Evolutionary conservation across 2,888 invertebrate genomes (phyloP).

Genomic region (Troides aeacus): DNA sequence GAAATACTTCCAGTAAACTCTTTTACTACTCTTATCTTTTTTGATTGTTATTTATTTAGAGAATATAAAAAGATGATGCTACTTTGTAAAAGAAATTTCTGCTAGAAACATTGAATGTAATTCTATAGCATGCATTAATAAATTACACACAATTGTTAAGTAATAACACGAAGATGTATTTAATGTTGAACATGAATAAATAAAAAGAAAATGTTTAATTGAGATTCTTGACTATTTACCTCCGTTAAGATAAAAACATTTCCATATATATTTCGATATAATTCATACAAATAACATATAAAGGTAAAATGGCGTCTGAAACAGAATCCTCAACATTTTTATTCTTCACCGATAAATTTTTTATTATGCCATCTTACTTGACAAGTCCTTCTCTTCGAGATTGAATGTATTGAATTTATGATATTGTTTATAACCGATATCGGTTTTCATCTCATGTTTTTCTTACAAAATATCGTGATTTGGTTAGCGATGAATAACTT

Average conservation of each 20-base stretch:
- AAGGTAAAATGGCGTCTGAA: conserved; percentile 1
- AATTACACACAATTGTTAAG: no score
- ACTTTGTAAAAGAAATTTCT: no score
- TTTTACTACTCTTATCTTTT: no score
- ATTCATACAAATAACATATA: background rate
- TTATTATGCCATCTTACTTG: conserved; percentile 19
- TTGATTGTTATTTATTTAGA: no score
- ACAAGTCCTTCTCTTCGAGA: conserved; percentile 12
- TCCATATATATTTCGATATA: background rate
- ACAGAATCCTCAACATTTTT: conserved; percentile 14
- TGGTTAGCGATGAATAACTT: background rate
- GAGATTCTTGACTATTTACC: no score
- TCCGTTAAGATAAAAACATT: background rate
- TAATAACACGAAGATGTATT: no score
- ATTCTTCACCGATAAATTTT: conserved; percentile 8
- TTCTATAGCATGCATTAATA: no score
- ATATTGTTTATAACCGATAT: background rate
- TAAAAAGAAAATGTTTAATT: no score
- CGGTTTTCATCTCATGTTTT: background rate
- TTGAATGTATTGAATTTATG: conserved; percentile 17
- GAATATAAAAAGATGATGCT: no score
- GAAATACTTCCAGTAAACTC: no score
- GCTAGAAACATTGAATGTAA: no score
- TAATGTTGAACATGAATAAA: no score
- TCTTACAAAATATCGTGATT: background rate